These are phyloP conservation scores for Morone chrysops DNA, from an alignment of 2,113 vertebrate genomes.

Conservation along the genomic window DNA sequence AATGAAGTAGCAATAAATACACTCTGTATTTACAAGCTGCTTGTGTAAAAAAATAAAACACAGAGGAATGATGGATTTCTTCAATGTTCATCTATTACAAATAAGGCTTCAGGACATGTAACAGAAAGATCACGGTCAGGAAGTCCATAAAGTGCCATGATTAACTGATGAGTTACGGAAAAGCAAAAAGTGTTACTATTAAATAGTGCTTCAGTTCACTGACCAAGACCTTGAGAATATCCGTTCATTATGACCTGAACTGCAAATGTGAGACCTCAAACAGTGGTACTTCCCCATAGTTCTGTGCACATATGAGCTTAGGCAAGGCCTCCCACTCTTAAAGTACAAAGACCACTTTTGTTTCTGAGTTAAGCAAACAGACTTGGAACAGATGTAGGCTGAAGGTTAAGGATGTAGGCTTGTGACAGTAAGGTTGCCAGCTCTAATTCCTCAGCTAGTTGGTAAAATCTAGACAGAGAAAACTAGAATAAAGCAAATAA, in stretches of 20 bases:
- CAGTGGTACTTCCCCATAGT: not conserved
- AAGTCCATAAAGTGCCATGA: not conserved
- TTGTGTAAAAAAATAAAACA: not conserved
- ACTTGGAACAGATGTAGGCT: conserved; percentile 26
- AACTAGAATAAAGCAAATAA: not conserved
- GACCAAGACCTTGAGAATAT: not conserved
- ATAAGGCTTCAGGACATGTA: not conserved
- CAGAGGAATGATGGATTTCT: not conserved
- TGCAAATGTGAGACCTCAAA: conserved; percentile 2
- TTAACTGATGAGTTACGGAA: not conserved
- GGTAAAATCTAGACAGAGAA: not conserved
- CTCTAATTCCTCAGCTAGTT: not conserved
- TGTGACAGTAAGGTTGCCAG: conserved; percentile 37
- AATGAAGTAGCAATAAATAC: not conserved
- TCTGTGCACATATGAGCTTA: conserved; percentile 34
- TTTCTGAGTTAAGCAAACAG: conserved; percentile 28
- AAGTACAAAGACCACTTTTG: conserved; percentile 64
- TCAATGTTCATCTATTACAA: not conserved
- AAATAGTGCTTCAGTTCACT: not conserved
- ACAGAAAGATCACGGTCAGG: not conserved
- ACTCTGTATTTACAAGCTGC: no score
- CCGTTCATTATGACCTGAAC: not conserved
- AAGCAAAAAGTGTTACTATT: not conserved
- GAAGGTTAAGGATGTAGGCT: conserved; percentile 39
- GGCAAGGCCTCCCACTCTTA: not conserved